Evolutionary conservation across 1,140 invertebrate species (phyloP), one percentile per base, ranked within the genome.

Genomic region (Panagrolaimus sp.): DNA sequence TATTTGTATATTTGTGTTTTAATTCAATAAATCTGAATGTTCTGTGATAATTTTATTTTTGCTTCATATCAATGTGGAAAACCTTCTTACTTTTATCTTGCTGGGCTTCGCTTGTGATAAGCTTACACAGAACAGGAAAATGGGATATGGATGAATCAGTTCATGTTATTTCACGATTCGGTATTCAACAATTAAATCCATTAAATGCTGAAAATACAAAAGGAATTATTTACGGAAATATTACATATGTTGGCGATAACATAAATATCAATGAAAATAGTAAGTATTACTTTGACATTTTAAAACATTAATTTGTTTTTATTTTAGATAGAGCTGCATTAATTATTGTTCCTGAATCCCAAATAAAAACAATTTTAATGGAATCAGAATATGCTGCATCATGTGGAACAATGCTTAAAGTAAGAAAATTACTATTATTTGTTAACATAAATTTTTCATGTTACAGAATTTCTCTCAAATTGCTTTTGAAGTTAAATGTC

Each of bases 221-320:
- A 84, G 93, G 94, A 38, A 96, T 92, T 83, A 93, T 96, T 75
- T 96, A 92, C 84, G 93, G 93, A 16, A 96, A 96, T 85, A 88
- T 96, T 31, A 93, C 91, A 25, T 88, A 90, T 0, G 87, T 85
- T 84, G 88, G 66, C 88, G 87, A 64, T 86, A 87, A 73, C 43
- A 42, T 51, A 42, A 57, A 57, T 63, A 16, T 43, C 25, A 48
- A 72, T n/a, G 23, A 25, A 9, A 57, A 20, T 25, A 57, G 51
- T 57, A 57, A n/a, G 51, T 25, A n/a, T n/a, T n/a, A n/a, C n/a
- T n/a, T n/a, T n/a, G n/a, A n/a, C n/a, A n/a, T n/a, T n/a, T n/a
- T 11, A 57, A 57, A 25, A 57, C 20, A 57, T 57, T 1, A 57
- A 20, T n/a, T 57, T 42, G 53, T 65, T 53, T 31, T 27, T 25